Base-by-base conservation (phyloP, 2,113 vertebrate genomes). In the Sminthopsis crassicaudata region DNA sequence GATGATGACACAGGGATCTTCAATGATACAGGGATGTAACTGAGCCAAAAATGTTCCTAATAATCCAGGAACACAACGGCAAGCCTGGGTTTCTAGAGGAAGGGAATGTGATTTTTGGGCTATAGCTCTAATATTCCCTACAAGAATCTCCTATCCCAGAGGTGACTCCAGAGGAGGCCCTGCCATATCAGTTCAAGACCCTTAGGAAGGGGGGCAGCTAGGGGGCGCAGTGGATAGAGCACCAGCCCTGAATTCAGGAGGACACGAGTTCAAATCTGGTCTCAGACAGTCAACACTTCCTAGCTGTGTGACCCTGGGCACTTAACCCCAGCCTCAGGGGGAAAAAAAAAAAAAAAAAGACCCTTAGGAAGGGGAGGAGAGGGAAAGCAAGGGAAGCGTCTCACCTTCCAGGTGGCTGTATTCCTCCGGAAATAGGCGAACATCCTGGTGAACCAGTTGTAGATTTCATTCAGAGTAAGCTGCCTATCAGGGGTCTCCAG, bases 401-500 rank as follows among this genome's bases (percentile, higher is more conserved):
- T 99, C 98, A 99, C 99, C 99, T 99, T 99, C 99, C 99, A 99
- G 96, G 99, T 99, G 97, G 99, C 99, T 8, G 99, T 99, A 98
- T 99, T 99, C 98, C 99, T 99, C 98, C 99, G 99, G 98, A 99
- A 99, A 98, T 99, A 99, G 98, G 99, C 99, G 88, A 99, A 99
- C 99, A 99, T 99, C 98, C 99, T 98, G 26, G 99, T 99, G 98
- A 99, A 99, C 99, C 99, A 99, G 98, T 99, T 99, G 97, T 99
- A 99, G 98, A 99, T 99, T 98, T 99, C 99, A 27, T 99, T 99
- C 97, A 99, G 98, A 93, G 99, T 99, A 99, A 99, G 99, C 99
- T 99, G 99, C 98, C 99, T 99, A 98, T 99, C 99, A 1, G 99
- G 99, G 93, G 99, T 99, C 98, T 99, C 99, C 98, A 99, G 98